Evolutionary conservation across 2,888 invertebrate species (phyloP), one percentile per base, ranked within the genome.

Genomic region (Bhutanitis thaidina): DNA sequence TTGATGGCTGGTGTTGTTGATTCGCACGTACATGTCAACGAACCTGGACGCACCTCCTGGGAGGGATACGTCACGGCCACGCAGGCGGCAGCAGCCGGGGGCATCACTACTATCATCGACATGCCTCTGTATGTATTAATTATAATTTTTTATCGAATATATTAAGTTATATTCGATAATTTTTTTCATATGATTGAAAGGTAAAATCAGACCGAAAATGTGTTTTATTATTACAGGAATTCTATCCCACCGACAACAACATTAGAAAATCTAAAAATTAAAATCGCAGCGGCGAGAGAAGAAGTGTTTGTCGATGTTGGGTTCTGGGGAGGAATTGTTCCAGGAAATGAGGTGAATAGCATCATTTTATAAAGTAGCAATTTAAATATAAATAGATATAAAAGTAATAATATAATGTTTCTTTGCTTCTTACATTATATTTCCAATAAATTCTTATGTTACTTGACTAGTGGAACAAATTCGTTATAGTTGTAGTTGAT

Each of bases 311-410:
- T 94, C 0, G 94, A 94, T 68, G 92, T 94, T 29, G 94, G 92
- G 10, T 94, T 94, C 77, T 94, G 94, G 94, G 94, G 94, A 36
- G 94, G 94, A 10, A 86, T 94, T 0, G 82, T 93, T 35, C 93
- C 93, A 7, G 91, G 90, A 32, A 94, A 94, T 74, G 77, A 90
- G 64, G 92, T 92, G 14, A 39, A 29, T 30, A 30, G 4, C 10
- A n/a, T n/a, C n/a, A 1, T 20, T 20, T 20, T 20, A 27, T 27
- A 27, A 20, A 20, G 20, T 20, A 3, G n/a, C n/a, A n/a, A n/a
- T n/a, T n/a, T n/a, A n/a, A n/a, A n/a, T n/a, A n/a, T n/a, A n/a
- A n/a, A n/a, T n/a, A n/a, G n/a, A n/a, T n/a, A n/a, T n/a, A n/a
- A n/a, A n/a, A n/a, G n/a, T n/a, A n/a, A n/a, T n/a, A n/a, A n/a